phyloP scores from a whole-genome alignment of 2,797 vertebrate genomes.

The Naso thynnoides region DNA sequence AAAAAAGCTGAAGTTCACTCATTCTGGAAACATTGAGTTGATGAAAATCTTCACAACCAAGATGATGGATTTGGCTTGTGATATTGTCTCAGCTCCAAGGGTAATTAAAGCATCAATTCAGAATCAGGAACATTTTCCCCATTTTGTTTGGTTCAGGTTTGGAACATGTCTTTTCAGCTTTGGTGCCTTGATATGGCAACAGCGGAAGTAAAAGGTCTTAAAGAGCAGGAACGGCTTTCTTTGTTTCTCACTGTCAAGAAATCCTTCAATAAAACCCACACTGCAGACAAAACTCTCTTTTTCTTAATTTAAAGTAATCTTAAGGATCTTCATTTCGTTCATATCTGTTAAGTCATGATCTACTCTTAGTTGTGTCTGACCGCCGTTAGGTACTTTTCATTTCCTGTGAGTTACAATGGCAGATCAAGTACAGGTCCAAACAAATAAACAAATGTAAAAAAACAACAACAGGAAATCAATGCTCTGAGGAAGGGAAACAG shows the following conservation, averaged over 20 bases:
- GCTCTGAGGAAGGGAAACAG: too few relatives aligned
- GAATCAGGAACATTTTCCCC: neutral
- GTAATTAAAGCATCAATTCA: neutral
- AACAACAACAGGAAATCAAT: too few relatives aligned
- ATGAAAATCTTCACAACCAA: slow-evolving; percentile 9
- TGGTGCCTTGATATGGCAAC: neutral
- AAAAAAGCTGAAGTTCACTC: slow-evolving; percentile 14
- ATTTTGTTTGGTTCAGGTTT: neutral
- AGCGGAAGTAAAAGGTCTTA: neutral
- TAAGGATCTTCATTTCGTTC: too few relatives aligned
- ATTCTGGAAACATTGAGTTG: neutral
- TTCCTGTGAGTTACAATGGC: too few relatives aligned
- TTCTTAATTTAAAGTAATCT: too few relatives aligned
- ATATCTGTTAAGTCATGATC: too few relatives aligned
- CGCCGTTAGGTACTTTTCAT: too few relatives aligned
- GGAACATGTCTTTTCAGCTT: neutral
- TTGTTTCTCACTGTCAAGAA: neutral
- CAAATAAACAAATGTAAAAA: too few relatives aligned
- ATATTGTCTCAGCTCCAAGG: neutral
- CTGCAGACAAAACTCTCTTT: too few relatives aligned
- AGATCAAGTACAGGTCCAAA: too few relatives aligned
- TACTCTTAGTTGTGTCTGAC: too few relatives aligned
- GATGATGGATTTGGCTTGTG: slow-evolving; percentile 14
- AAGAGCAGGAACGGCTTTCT: neutral
- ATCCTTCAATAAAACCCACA: neutral